Conservation (phyloP, 2,888 invertebrate species). For the Lysandra bellargus region DNA sequence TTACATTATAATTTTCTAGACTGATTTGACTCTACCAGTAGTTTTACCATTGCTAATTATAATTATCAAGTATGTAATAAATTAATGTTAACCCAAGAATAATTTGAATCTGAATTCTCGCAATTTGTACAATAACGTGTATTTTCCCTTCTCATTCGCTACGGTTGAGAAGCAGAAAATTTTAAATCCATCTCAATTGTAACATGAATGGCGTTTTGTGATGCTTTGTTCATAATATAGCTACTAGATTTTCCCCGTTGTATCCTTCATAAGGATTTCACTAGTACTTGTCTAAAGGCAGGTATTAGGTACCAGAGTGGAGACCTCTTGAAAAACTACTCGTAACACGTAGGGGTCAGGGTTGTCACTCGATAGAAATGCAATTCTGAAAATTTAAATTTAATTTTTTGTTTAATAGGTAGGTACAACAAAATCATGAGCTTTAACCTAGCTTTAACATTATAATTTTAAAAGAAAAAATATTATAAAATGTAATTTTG, state of each 20-base stretch:
- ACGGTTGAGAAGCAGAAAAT: not conserved
- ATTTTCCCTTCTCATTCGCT: not conserved
- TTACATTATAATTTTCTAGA: too few relatives aligned
- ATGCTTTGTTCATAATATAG: not conserved
- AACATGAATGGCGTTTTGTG: not conserved
- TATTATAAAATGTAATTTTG: not conserved
- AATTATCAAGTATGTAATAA: too few relatives aligned
- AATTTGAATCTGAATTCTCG: not conserved
- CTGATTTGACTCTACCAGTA: too few relatives aligned
- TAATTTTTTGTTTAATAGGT: not conserved
- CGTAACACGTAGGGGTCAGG: not conserved
- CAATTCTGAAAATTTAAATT: not conserved
- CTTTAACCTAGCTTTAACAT: too few relatives aligned
- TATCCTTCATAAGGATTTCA: not conserved
- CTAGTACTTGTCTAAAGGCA: not conserved
- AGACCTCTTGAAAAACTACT: not conserved
- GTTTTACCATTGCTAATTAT: too few relatives aligned
- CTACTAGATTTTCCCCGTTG: not conserved
- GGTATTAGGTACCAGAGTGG: not conserved
- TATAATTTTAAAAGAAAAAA: not conserved
- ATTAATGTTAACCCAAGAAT: not conserved
- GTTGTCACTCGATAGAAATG: slow-evolving; percentile 5
- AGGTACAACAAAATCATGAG: too few relatives aligned
- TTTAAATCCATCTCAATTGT: not conserved
- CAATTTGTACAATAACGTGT: not conserved